Evolutionary conservation across 1,140 invertebrate genomes (phyloP), one percentile per base, ranked within the genome.

Genomic region (Papilio xuthus): DNA sequence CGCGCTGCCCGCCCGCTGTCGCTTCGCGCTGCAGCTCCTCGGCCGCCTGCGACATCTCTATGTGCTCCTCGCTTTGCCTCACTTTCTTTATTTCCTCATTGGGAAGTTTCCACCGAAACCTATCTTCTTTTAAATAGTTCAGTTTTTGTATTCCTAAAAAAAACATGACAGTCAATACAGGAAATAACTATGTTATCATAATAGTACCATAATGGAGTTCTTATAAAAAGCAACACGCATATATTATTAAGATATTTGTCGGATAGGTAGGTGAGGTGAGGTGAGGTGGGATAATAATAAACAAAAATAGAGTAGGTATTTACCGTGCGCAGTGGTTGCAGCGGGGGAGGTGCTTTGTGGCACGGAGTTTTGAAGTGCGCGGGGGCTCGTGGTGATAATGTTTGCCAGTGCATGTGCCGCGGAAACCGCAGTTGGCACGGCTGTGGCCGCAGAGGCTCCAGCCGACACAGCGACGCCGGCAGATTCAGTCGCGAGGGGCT

Each of bases 41-140:
- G 37, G 70, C 70, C n/a, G 20, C 70, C 41, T 71, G 70, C 20
- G 37, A 20, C 20, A 71, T 12, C 41, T 71, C 70, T 71, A 71
- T 20, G 6, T 71, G 15, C 15, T 71, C 37, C 0, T 32, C 41
- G 28, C 32, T 70, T 41, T 70, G 67, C 12, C 18, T 70, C 2
- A 8, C 10, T 28, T n/a, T 70, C 28, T 41, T 41, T 26, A 20
- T 60, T 3, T 60, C 23, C 23, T 41, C 32, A 13, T 67, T 13
- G 18, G 13, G 18, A 70, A 37, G 7, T 70, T 2, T 41, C 67
- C 8, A 37, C 23, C 6, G 32, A 4, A 37, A 9, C 18, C 32
- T 41, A 15, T 70, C 13, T 23, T 15, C 28, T 70, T 70, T 28
- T 2, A 70, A 15, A 18, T 18, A 70, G 0, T 70, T 70, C 18